Conservation (phyloP, 1,140 invertebrate species). For the Drosophila albomicans region DNA sequence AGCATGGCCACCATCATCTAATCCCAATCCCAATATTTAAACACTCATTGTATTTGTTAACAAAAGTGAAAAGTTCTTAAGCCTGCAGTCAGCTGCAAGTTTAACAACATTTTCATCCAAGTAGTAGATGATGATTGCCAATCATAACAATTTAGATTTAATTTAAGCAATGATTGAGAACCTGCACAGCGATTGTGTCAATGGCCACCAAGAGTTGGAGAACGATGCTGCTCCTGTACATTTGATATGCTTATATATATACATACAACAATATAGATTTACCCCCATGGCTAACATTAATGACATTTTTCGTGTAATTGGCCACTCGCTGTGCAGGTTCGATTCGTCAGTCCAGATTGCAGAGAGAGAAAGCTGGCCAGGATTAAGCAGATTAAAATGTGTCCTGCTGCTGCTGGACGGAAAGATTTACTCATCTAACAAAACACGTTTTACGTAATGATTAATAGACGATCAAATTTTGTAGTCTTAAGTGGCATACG, state of each 20-base stretch:
- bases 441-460: slow-evolving; percentile 60
- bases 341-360: background rate
- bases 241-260: slow-evolving; percentile 62
- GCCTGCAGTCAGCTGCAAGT: slow-evolving; percentile 18
- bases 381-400: background rate
- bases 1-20: slow-evolving; percentile 44
- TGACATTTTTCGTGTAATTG: slow-evolving; percentile 36
- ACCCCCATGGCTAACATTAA: slow-evolving; percentile 29
- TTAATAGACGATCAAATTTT: slow-evolving; percentile 80
- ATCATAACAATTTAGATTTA: slow-evolving; percentile 43
- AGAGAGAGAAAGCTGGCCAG: background rate
- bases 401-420: background rate
- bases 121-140: slow-evolving; percentile 31
- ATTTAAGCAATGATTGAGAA: slow-evolving; percentile 4
- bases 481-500: slow-evolving; percentile 70
- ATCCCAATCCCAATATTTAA: slow-evolving; percentile 28
- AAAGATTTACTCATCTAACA: slow-evolving; percentile 45
- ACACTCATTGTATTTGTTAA: slow-evolving; percentile 42
- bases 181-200: slow-evolving; percentile 66
- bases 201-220: background rate
- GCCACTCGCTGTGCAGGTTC: slow-evolving; percentile 60
- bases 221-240: slow-evolving; percentile 60
- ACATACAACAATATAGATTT: slow-evolving; percentile 7
- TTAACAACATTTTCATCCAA: slow-evolving; percentile 25
- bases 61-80: slow-evolving; percentile 32